phyloP scores from a whole-genome alignment of 2,888 invertebrate genomes.

The Hydriomena furcata region DNA sequence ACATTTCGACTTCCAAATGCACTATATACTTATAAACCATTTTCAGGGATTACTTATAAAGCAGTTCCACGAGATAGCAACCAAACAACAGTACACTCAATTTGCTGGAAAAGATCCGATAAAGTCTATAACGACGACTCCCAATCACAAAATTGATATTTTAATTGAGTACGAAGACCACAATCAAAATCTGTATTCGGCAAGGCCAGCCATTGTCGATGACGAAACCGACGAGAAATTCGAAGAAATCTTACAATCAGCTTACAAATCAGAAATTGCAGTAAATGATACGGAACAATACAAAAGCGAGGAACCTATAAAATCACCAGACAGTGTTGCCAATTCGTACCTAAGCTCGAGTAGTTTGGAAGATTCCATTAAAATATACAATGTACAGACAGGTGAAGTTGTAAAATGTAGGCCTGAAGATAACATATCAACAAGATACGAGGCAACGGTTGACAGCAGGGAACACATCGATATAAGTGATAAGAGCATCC shows the following conservation, averaged over 20 bases:
- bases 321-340: conserved; percentile 64
- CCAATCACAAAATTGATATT: conserved; percentile 58
- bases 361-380: conserved; percentile 78
- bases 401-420: conserved; percentile 78
- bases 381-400: conserved; percentile 79
- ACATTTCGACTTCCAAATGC: conserved; percentile 5
- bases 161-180: conserved; percentile 73
- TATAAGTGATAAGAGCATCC: conserved; percentile 66
- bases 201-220: conserved; percentile 61
- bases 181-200: conserved; percentile 60
- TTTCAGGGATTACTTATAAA: conserved; percentile 80
- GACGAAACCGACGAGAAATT: conserved; percentile 71
- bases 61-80: conserved; percentile 74
- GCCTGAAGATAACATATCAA: conserved; percentile 75
- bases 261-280: conserved; percentile 48
- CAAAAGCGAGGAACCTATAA: conserved; percentile 52
- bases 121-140: conserved; percentile 60
- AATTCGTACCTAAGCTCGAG: conserved; percentile 72
- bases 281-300: conserved; percentile 45
- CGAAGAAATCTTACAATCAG: conserved; percentile 69
- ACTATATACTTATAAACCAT: conserved; percentile 41
- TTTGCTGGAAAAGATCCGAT: conserved; percentile 58
- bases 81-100: conserved; percentile 68
- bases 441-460: conserved; percentile 62
- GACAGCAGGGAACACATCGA: conserved; percentile 71